phyloP scores from a whole-genome alignment of 2,797 vertebrate genomes.

The Urophycis tenuis region DNA sequence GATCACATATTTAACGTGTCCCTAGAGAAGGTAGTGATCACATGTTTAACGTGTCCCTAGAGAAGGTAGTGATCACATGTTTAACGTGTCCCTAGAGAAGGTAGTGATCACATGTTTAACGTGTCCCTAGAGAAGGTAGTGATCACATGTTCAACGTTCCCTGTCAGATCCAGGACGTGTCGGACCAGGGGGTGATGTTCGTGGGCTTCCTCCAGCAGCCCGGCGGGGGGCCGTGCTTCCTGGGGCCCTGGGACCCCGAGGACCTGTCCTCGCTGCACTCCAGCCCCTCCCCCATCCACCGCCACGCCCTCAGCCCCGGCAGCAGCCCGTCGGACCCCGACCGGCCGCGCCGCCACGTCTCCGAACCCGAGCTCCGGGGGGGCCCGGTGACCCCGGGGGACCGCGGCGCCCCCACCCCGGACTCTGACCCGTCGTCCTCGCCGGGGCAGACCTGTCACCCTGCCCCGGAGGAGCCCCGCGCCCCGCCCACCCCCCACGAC shows the following conservation, averaged over 20 bases:
- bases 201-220: constrained; percentile 86
- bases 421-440: not conserved
- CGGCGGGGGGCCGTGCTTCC: constrained; percentile 56
- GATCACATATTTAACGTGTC: no score
- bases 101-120: not conserved
- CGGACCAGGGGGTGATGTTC: constrained; percentile 85
- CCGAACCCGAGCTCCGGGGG: constrained; percentile 10
- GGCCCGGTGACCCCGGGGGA: constrained; percentile 4
- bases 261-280: constrained; percentile 72
- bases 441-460: not conserved
- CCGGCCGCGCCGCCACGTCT: constrained; percentile 17
- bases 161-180: constrained; percentile 86
- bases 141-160: not conserved
- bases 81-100: no score
- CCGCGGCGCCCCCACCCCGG: no score
- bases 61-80: no score
- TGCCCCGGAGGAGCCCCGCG: not conserved
- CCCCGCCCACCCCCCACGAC: not conserved
- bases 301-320: constrained; percentile 53
- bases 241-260: constrained; percentile 59
- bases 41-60: no score
- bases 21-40: no score
- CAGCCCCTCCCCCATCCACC: constrained; percentile 68
- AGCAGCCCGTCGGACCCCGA: constrained; percentile 50
- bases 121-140: not conserved